Evolutionary conservation across 2,797 vertebrate genomes (phyloP).

Genomic region (Takifugu ocellatus): DNA sequence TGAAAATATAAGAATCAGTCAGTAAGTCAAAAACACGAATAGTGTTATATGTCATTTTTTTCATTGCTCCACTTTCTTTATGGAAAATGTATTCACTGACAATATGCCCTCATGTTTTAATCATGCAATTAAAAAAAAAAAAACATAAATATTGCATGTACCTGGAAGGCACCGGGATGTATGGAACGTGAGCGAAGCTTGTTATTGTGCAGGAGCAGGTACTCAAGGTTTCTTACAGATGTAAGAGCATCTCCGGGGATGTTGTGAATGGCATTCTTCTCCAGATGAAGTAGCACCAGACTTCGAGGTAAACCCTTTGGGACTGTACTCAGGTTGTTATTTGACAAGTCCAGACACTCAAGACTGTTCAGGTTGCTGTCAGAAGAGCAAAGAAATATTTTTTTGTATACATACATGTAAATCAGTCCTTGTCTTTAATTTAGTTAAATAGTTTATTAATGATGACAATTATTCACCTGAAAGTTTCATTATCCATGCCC

Average conservation of each 20-base stretch:
- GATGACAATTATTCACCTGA: constrained; percentile 78
- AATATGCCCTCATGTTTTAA: no score
- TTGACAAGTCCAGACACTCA: constrained; percentile 94
- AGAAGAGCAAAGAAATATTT: constrained; percentile 13
- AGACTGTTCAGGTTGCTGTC: constrained; percentile 84
- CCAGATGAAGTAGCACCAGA: constrained; percentile 91
- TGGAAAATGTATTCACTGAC: no score
- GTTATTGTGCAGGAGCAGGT: constrained; percentile 97
- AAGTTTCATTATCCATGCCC: constrained; percentile 91
- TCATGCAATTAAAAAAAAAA: no score
- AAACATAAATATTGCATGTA: constrained; percentile 5
- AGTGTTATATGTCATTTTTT: no score
- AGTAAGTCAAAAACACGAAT: background rate
- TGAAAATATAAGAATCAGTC: background rate
- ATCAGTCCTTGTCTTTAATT: no score
- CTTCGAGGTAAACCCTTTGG: constrained; percentile 89
- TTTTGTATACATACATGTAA: no score
- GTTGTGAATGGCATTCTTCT: constrained; percentile 88
- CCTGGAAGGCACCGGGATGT: constrained; percentile 84
- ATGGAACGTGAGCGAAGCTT: constrained; percentile 86
- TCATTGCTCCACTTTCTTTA: no score
- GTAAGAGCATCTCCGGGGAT: constrained; percentile 84
- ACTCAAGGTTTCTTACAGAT: constrained; percentile 88
- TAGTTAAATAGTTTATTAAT: background rate
- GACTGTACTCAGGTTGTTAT: constrained; percentile 90